A percentile compares a stretch with the other conserved stretches of the same genome.
These are phyloP conservation scores for Hybos culiciformis DNA, from an alignment of 2,888 invertebrate genomes.

Conservation along the genomic window DNA sequence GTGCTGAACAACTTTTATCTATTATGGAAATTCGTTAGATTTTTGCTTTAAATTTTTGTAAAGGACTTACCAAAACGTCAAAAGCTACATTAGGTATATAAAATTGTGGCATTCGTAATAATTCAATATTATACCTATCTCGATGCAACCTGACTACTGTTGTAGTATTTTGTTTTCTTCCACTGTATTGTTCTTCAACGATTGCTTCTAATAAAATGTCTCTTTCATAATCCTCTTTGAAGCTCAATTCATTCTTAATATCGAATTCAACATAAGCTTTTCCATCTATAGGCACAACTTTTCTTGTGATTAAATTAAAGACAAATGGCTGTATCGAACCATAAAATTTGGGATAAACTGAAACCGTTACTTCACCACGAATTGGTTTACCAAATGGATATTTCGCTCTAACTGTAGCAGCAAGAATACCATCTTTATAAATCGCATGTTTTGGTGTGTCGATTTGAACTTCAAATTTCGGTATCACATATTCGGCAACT, in stretches of 20 bases:
- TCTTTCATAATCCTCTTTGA: slow-evolving; percentile 65
- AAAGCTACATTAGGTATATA: slow-evolving; percentile 86
- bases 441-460: slow-evolving; percentile 71
- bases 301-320: slow-evolving; percentile 44
- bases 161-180: slow-evolving; percentile 68
- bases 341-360: slow-evolving; percentile 65
- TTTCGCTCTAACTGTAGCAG: slow-evolving; percentile 48
- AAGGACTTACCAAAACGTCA: slow-evolving; percentile 26
- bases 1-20: slow-evolving; percentile 59
- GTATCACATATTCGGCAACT: slow-evolving; percentile 83
- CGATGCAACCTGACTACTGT: slow-evolving; percentile 65
- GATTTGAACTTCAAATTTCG: slow-evolving; percentile 85
- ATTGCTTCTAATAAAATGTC: slow-evolving; percentile 77
- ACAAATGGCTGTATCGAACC: slow-evolving; percentile 33
- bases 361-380: slow-evolving; percentile 73
- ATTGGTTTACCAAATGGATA: slow-evolving; percentile 60
- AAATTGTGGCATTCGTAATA: slow-evolving; percentile 72
- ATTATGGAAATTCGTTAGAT: background rate
- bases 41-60: background rate
- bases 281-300: slow-evolving; percentile 54
- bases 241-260: slow-evolving; percentile 59
- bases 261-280: slow-evolving; percentile 61
- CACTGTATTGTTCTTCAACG: slow-evolving; percentile 78
- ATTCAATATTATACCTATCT: slow-evolving; percentile 61
- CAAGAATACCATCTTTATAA: slow-evolving; percentile 68